A percentile compares a stretch with the other conserved stretches of the same genome.
Evolutionary conservation across 2,797 vertebrate species (phyloP).

Genomic region (Cossypha heuglini): DNA sequence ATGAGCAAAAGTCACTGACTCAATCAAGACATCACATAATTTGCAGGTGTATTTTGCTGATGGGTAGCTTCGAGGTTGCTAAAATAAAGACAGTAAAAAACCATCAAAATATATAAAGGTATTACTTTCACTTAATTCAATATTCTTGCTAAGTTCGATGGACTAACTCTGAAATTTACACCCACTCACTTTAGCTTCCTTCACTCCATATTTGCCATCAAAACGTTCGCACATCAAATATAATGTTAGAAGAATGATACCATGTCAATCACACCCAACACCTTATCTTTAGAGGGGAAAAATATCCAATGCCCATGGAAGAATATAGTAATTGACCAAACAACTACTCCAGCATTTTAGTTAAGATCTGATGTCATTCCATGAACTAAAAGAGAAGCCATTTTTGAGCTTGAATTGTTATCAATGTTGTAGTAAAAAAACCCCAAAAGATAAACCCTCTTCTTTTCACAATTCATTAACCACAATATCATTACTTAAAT

Average conservation of each 20-base stretch:
- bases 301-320: background rate
- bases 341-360: background rate
- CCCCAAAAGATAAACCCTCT: background rate
- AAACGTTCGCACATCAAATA: background rate
- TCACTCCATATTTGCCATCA: background rate
- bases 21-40: conserved; percentile 87
- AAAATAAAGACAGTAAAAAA: conserved; percentile 33
- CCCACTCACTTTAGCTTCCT: background rate
- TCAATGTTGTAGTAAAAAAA: background rate
- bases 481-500: background rate
- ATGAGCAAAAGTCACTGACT: conserved; percentile 84
- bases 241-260: background rate
- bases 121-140: background rate
- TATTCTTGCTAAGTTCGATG: background rate
- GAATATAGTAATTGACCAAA: background rate
- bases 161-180: background rate
- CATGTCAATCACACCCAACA: background rate
- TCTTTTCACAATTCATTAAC: background rate
- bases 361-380: background rate
- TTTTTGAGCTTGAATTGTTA: background rate
- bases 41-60: conserved; percentile 83
- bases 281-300: background rate
- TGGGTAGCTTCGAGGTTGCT: conserved; percentile 84
- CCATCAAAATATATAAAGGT: background rate
- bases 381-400: background rate